Evolutionary conservation across 2,797 vertebrate species (phyloP), one percentile per base, ranked within the genome.

Genomic region (Tiaroga cobitis): DNA sequence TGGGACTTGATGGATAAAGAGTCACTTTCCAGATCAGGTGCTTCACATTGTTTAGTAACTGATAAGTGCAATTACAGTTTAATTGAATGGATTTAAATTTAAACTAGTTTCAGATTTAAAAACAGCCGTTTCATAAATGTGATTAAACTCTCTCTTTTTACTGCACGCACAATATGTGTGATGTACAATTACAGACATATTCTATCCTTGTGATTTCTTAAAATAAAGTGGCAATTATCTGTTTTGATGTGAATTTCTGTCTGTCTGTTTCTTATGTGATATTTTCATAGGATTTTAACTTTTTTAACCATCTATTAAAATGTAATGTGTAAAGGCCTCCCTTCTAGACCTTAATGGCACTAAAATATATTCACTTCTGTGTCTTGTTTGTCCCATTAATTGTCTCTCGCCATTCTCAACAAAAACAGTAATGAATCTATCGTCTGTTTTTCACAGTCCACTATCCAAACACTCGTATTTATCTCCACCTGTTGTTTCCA

Each of bases 401-500:
- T 34, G 37, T 37, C 1, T 68, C 4, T 80, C 24, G 2, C 41
- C 43, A 21, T 49, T 49, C n/a, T 26, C 19, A 69, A 34, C 46
- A 54, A 49, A 49, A 49, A 81, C 21, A 39, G 41, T 49, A 51
- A 46, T 32, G 10, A 15, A 39, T 37, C 65, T 69, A 34, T 54
- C 21, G 69, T 39, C 32, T 34, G 24, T 67, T 49, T 46, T 49
- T 80, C 8, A 43, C 18, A 37, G 56, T 24, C 54, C 67, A 29
- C 2, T 18, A 21, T 34, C 56, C 26, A 34, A 24, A 65, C 24
- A 19, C 8, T 87, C 51, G 18, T 24, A 11, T 81, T 59, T 80
- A 24, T 74, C 76, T 70, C 37, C 74, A 46, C 81, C 65, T 85
- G 10, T 37, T 65, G 37, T 68, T 32, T 59, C 15, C n/a, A n/a